Base-by-base conservation (phyloP, 2,888 invertebrate species). In the Oscheius sp. region DNA sequence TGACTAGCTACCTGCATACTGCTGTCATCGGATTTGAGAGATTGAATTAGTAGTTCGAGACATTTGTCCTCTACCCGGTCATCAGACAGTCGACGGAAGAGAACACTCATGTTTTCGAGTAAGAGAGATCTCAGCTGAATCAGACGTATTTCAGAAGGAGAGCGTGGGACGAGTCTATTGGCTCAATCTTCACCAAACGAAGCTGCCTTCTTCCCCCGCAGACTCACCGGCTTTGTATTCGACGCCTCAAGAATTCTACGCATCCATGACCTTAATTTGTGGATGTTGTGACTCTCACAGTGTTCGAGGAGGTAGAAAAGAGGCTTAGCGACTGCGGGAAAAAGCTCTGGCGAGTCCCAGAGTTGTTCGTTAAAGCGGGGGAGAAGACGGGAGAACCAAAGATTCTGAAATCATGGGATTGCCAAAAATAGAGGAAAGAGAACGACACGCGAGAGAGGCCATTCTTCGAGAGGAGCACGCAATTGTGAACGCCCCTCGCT, bases 301-400 rank as follows among this genome's bases (percentile, higher is more conserved):
- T 80, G 75, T 36, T 79, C 80, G 8, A 85, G 69, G 75, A 85
- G 85, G 70, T 75, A 80, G 50, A 82, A 75, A 3, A 85, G 74
- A 6, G 85, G 83, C 66, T 81, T 75, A 20, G 81, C 71, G 32
- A 83, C 63, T 1, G 82, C 73, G 17, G 74, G 75, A 65, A 74
- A 81, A 57, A 83, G 67, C 51, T 83, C 83, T 12, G 70, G 68
- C 17, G 67, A 67, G 6, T 78, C 80, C 44, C 70, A 44, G 5
- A 85, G 68, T 49, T 81, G 77, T 62, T 84, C 84, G 63, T 82
- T 80, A 68, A 83, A 81, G 28, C 83, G 73, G 1, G 77, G 76
- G 17, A 85, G 71, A 6, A 85, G 70, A n/a, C 85, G 77, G 26
- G 79, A 73, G 71, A 84, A 82, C 85, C 85, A 85, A 0, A 85